Base-by-base conservation (phyloP, 2,797 vertebrate species). In the Cirrhinus molitorella region DNA sequence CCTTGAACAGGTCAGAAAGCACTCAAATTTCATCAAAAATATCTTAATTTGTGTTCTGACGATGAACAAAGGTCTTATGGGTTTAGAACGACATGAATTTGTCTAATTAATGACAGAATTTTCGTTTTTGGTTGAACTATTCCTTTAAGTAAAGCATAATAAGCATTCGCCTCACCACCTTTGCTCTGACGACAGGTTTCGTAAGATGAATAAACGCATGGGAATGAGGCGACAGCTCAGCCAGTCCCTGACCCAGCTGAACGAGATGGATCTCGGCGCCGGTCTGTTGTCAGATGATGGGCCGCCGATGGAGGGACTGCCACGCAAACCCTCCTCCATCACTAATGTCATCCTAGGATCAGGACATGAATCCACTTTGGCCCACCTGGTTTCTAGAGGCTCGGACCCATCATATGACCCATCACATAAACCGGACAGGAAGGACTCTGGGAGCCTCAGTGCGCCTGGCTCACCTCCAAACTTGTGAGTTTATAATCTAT, bases 161-260 rank as follows among this genome's bases (percentile, higher is more conserved):
- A 23, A 25, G 23, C 19, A 12, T 51, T 23, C 17, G 55, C 73
- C 10, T 80, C 57, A 65, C 34, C 94, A 88, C 92, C 94, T 37
- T 10, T 57, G 51, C 10, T 83, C 47, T 88, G 61, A 11, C 66
- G 13, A 40, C 89, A 99, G 98, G 89, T 99, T 99, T 92, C 97
- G 98, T 85, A 99, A 99, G 92, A 99, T 99, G 97, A 99, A 99
- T 90, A 99, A 99, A 87, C 98, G 97, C 10, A 92, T 97, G 72
- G 96, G 96, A 87, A 95, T 96, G 85, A 91, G 95, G 82, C 95
- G 95, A 91, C 93, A 95, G 34, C 89, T 96, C 89, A 96, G 96
- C 92, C 95, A 95, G 83, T 96, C 96, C 66, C 92, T 96, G 80
- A 94, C 94, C 83, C 96, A 96, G 12, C 94, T 97, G 45, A 96